These are phyloP conservation scores for Odobenus rosmarus DNA, from an alignment of 2,113 vertebrate genomes.

Conservation along the genomic window DNA sequence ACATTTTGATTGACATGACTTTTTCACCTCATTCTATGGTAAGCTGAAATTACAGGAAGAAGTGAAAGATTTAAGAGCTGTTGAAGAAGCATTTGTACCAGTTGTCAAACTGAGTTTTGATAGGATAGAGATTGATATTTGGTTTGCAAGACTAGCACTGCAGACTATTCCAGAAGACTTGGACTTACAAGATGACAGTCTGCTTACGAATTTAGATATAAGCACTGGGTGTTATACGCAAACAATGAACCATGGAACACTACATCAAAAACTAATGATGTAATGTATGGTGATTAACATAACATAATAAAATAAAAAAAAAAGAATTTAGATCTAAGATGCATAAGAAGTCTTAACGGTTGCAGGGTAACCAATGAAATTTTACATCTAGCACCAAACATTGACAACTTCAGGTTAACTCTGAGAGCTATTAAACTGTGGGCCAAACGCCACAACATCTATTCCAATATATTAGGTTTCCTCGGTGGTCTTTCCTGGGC, in stretches of 20 bases:
- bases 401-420: constrained; percentile 94
- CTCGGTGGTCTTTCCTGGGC: constrained; percentile 95
- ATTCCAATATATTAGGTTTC: constrained; percentile 96
- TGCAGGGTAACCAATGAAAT: constrained; percentile 96
- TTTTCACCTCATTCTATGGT: no score
- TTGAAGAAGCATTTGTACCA: no score
- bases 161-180: constrained; percentile 93
- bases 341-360: constrained; percentile 95
- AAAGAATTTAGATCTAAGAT: constrained; percentile 75
- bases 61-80: no score
- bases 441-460: constrained; percentile 97
- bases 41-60: no score
- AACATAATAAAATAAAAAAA: no score
- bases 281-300: no score
- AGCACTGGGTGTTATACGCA: no score
- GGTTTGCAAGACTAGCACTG: constrained; percentile 93
- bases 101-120: no score
- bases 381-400: constrained; percentile 94
- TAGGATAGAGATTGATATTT: constrained; percentile 91
- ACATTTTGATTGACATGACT: no score
- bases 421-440: constrained; percentile 96
- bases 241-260: no score
- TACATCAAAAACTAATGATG: no score
- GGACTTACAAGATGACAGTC: constrained; percentile 91
- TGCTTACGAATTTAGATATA: constrained; percentile 92